Base-by-base conservation (phyloP, 1,140 invertebrate species). In the Oedothorax gibbosus region DNA sequence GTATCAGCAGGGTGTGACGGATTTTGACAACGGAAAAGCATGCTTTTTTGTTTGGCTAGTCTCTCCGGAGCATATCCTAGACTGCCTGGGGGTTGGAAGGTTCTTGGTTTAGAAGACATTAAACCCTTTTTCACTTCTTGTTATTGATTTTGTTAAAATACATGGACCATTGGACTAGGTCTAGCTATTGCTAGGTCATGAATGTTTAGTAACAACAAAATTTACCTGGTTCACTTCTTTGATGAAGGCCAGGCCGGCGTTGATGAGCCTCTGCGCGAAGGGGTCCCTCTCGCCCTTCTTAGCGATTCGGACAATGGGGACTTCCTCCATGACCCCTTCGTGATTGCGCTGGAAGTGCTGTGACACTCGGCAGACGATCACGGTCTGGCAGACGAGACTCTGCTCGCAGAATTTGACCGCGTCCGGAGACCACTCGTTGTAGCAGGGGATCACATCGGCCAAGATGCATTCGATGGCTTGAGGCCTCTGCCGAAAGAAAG, bases 221-320 rank as follows among this genome's bases (percentile, higher is more conserved):
- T 35, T 35, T 35, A 35, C 35, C 35, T 35, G 35, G 35, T 1
- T 35, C 35, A 35, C 35, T 35, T 35, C 35, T 49, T 72, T 72
- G n/a, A 72, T 71, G 10, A 75, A 14, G 21, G 77, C 77, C 35
- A 86, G 60, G 14, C 53, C 77, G 56, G 15, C 57, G 10, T 80
- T 77, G n/a, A 86, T 81, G 15, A 86, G 71, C n/a, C 62, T 80
- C 54, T 81, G 78, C 9, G 71, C 85, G 75, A 86, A 75, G 3
- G 85, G 69, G 60, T 78, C 76, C 18, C 66, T 68, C 18, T 78
- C 76, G 5, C 76, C 76, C 51, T 72, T 53, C 20, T 78, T 79
- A 7, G 75, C 75, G 50, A 86, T 54, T 18, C 85, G 60, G 8
- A 81, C 62, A 57, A 80, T 50, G 6, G 78, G 77, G 8, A 73